A percentile compares a stretch with the other conserved stretches of the same genome.
phyloP scores from a whole-genome alignment of 2,113 vertebrate genomes.

The Hylia prasina region DNA sequence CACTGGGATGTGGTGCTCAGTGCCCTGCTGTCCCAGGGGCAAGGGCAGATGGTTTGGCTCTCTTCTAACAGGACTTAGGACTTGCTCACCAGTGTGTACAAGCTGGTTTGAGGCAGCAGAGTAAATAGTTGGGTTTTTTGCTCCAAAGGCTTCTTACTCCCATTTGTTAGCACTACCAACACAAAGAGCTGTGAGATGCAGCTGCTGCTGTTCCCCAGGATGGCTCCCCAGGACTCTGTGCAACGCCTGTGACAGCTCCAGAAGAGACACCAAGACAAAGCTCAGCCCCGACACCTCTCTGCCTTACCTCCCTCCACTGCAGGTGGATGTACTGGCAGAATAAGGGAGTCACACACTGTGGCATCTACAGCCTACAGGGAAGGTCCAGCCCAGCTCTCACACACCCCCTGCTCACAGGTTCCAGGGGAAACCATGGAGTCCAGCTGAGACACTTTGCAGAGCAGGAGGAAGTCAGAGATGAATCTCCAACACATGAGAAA shows the following conservation, averaged over 20 bases:
- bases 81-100: no score
- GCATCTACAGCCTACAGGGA: neutral
- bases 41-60: rapidly evolving
- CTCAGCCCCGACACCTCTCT: neutral
- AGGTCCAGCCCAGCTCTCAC: neutral
- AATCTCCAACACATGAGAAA: rapidly evolving
- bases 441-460: neutral
- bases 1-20: neutral
- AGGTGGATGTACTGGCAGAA: neutral
- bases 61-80: neutral
- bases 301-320: neutral
- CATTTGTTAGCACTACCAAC: neutral
- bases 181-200: neutral
- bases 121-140: neutral
- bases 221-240: neutral
- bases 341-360: neutral
- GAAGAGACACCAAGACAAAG: neutral
- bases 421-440: neutral
- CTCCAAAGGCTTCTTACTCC: neutral
- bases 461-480: neutral
- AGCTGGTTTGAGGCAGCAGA: neutral
- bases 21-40: neutral
- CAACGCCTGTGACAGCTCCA: neutral
- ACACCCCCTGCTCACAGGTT: neutral
- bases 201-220: neutral